Evolutionary conservation across 2,797 vertebrate species (phyloP).

Genomic region (Eidolon dupreanum): DNA sequence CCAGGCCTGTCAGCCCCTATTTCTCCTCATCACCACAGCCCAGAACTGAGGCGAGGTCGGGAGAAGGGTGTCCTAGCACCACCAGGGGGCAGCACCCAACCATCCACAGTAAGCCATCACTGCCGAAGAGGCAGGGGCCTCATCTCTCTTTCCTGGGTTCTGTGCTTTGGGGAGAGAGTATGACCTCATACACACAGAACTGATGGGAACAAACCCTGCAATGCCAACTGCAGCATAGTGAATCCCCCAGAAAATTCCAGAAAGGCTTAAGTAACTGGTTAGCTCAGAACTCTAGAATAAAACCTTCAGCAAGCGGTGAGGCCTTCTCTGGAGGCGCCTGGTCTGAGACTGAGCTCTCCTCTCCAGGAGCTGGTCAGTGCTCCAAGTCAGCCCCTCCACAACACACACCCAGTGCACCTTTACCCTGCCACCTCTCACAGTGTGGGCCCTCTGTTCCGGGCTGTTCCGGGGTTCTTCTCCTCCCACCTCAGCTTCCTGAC

Average conservation of each 20-base stretch:
- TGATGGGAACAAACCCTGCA: background rate
- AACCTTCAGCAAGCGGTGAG: background rate
- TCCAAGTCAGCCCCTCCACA: background rate
- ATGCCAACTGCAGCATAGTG: background rate
- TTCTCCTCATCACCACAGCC: background rate
- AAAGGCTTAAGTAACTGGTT: background rate
- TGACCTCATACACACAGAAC: background rate
- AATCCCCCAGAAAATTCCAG: background rate
- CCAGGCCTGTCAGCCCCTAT: background rate
- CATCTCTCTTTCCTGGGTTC: background rate
- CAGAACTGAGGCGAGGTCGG: background rate
- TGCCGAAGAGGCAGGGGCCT: background rate
- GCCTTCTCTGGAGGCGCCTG: background rate
- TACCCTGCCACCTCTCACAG: background rate
- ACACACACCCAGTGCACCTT: background rate
- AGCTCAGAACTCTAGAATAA: background rate
- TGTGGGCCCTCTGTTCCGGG: background rate
- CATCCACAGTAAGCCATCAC: background rate
- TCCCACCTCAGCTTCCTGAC: background rate
- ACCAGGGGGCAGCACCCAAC: constrained; percentile 71
- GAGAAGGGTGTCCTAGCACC: background rate
- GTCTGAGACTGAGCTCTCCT: background rate
- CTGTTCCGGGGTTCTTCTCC: background rate
- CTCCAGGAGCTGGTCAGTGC: background rate
- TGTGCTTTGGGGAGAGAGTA: background rate